Conservation (phyloP, 2,888 invertebrate genomes). For the Tinea semifulvella region DNA sequence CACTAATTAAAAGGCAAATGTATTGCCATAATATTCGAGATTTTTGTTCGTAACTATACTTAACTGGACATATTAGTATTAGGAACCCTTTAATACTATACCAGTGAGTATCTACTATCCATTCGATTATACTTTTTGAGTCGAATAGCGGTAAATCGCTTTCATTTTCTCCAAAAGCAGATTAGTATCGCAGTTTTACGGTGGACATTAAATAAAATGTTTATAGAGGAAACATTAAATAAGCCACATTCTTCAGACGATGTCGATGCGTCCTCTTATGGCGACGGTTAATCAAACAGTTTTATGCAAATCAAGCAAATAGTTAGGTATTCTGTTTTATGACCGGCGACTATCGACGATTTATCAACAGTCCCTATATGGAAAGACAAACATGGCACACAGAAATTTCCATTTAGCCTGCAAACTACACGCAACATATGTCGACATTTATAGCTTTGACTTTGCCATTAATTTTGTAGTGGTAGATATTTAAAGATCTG, state of each 20-base stretch:
- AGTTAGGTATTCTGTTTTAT: slow-evolving; percentile 40
- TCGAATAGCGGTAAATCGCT: slow-evolving; percentile 43
- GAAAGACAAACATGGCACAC: slow-evolving; percentile 30
- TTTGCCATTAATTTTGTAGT: background rate
- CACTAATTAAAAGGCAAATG: background rate
- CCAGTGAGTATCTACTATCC: no score
- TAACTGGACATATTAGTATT: background rate
- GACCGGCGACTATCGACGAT: slow-evolving; percentile 37
- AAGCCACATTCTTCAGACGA: slow-evolving; percentile 25
- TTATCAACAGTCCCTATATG: slow-evolving; percentile 41
- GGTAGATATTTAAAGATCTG: no score
- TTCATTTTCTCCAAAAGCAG: slow-evolving; percentile 33
- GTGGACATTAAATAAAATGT: slow-evolving; percentile 35
- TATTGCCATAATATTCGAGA: background rate
- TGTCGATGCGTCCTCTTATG: slow-evolving; percentile 16
- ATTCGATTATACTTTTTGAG: slow-evolving; percentile 30
- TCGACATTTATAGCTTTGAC: slow-evolving; percentile 26
- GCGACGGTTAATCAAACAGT: slow-evolving; percentile 38
- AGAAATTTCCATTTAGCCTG: slow-evolving; percentile 34
- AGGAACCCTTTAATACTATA: background rate
- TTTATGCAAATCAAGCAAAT: slow-evolving; percentile 52
- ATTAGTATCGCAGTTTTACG: slow-evolving; percentile 38
- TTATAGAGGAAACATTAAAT: slow-evolving; percentile 45
- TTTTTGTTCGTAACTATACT: no score
- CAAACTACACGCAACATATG: slow-evolving; percentile 26